Conservation (phyloP, 2,113 vertebrate genomes). For the Indicator maculatus region DNA sequence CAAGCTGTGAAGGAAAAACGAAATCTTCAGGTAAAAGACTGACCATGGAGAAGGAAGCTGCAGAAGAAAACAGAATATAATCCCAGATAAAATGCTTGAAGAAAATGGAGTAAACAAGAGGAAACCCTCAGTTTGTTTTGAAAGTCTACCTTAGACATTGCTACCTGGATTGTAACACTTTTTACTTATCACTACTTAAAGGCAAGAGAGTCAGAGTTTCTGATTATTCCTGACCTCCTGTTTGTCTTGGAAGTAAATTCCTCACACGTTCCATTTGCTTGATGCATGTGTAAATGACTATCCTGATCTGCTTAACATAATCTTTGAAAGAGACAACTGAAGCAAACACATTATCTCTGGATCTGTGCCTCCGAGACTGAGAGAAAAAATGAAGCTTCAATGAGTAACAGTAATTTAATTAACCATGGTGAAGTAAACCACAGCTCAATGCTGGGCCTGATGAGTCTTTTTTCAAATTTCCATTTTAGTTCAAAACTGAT, state of each 20-base stretch:
- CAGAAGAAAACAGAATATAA: neutral
- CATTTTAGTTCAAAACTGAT: neutral
- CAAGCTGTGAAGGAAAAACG: neutral
- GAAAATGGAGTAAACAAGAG: neutral
- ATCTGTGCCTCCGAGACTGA: neutral
- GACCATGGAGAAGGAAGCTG: neutral
- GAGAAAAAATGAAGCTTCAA: neutral
- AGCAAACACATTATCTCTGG: neutral
- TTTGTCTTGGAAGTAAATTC: conserved; percentile 4
- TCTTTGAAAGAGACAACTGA: neutral
- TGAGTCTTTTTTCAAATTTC: neutral
- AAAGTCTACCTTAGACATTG: neutral
- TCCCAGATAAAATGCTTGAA: neutral
- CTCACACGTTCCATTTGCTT: neutral
- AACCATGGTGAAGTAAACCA: neutral
- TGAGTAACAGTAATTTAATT: neutral
- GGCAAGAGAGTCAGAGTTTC: neutral
- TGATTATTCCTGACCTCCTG: neutral
- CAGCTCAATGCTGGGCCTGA: neutral
- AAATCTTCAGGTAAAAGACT: neutral
- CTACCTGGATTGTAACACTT: neutral
- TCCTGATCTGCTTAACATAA: neutral
- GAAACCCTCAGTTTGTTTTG: neutral
- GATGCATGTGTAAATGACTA: neutral
- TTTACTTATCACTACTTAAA: neutral